phyloP scores from a whole-genome alignment of 64 coral and sea anemone genomes.

The Orbicella faveolata region DNA sequence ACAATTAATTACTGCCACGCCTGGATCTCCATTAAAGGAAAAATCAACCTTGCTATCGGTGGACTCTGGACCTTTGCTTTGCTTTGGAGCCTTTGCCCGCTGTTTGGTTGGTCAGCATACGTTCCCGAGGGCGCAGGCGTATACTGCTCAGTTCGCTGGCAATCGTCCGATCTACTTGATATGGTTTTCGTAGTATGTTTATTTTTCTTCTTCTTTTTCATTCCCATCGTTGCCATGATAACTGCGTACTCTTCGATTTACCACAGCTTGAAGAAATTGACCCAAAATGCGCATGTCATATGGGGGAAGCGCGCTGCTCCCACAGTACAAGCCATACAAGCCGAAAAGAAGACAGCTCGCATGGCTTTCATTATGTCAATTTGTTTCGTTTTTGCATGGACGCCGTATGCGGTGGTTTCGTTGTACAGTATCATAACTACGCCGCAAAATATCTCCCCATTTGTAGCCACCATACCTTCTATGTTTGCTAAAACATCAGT shows the following conservation, averaged over 20 bases:
- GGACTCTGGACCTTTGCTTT: slow-evolving; percentile 14
- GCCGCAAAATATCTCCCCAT: neutral
- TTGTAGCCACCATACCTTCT: neutral
- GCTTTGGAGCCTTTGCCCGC: slow-evolving; percentile 12
- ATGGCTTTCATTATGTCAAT: slow-evolving; percentile 20
- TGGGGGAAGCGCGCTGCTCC: slow-evolving; percentile 13
- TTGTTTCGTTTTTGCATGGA: slow-evolving; percentile 34
- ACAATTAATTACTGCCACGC: neutral
- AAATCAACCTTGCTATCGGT: neutral
- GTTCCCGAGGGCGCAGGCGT: neutral
- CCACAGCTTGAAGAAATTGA: slow-evolving; percentile 21
- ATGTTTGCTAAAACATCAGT: slow-evolving; percentile 10
- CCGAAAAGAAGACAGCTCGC: neutral
- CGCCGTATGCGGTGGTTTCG: slow-evolving; percentile 8
- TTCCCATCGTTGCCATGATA: neutral
- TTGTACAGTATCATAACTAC: neutral
- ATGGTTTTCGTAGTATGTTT: neutral
- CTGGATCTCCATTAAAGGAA: neutral
- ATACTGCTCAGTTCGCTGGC: slow-evolving; percentile 13
- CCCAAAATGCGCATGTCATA: slow-evolving; percentile 22
- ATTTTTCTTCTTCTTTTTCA: slow-evolving; percentile 25
- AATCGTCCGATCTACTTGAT: neutral
- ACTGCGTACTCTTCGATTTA: slow-evolving; percentile 10
- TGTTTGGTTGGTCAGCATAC: slow-evolving; percentile 42
- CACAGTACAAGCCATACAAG: neutral